Conservation (phyloP, 2,888 invertebrate species). For the Bombylius major region DNA sequence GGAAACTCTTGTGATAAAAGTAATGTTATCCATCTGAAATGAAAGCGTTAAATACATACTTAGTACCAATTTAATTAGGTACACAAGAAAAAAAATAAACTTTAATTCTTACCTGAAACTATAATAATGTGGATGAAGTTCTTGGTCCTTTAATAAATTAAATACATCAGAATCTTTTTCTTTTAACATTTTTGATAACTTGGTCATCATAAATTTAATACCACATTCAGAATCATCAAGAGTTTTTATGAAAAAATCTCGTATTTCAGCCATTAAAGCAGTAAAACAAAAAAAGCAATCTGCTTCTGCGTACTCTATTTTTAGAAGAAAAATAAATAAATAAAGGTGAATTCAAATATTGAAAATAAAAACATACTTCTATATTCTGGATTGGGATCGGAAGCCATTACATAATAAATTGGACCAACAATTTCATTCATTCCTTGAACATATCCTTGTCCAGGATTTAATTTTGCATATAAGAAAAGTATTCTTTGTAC, state of each 20-base stretch:
- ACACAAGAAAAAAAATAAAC: not conserved
- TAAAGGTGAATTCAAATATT: not conserved
- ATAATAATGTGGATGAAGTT: slow-evolving; percentile 89
- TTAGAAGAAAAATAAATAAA: not conserved
- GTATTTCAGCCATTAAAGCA: slow-evolving; percentile 92
- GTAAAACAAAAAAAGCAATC: slow-evolving; percentile 99
- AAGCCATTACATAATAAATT: slow-evolving; percentile 94
- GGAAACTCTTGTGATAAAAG: slow-evolving; percentile 95
- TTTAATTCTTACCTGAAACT: slow-evolving; percentile 60
- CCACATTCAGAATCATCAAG: slow-evolving; percentile 88
- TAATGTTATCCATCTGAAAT: slow-evolving; percentile 82
- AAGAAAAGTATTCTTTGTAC: slow-evolving; percentile 93
- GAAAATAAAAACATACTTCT: slow-evolving; percentile 45
- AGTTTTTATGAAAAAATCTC: slow-evolving; percentile 94
- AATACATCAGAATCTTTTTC: slow-evolving; percentile 65
- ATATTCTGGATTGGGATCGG: slow-evolving; percentile 67
- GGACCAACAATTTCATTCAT: slow-evolving; percentile 99
- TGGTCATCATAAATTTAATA: slow-evolving; percentile 80
- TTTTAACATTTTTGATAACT: slow-evolving; percentile 62
- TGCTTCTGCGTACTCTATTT: slow-evolving; percentile 80
- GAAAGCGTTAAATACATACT: slow-evolving; percentile 4
- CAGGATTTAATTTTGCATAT: slow-evolving; percentile 96
- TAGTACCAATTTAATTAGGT: not conserved
- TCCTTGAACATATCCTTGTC: slow-evolving; percentile 91
- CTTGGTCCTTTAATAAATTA: slow-evolving; percentile 64